These are phyloP conservation scores for Polyploca ridens DNA, from an alignment of 2,888 invertebrate species.

Conservation along the genomic window DNA sequence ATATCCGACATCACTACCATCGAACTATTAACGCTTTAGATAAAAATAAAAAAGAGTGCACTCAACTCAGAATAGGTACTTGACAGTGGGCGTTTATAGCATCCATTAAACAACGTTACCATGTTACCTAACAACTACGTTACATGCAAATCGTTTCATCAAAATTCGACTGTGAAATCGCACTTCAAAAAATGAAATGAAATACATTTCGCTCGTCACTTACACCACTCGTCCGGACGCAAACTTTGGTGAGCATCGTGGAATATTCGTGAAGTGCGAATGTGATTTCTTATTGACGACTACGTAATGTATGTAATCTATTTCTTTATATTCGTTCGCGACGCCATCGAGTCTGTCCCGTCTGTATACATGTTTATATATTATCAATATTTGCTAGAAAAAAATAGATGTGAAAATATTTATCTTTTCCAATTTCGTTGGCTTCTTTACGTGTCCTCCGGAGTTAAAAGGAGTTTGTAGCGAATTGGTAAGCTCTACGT, in stretches of 20 bases:
- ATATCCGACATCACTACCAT: too few relatives aligned
- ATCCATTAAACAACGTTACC: too few relatives aligned
- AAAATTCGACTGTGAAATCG: too few relatives aligned
- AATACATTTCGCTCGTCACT: slow-evolving; percentile 18
- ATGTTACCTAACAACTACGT: too few relatives aligned
- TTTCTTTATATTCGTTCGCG: slow-evolving; percentile 41
- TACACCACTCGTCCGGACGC: slow-evolving; percentile 25
- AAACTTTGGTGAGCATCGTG: slow-evolving; percentile 40
- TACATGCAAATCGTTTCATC: too few relatives aligned
- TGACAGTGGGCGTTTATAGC: too few relatives aligned
- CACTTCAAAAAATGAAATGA: too few relatives aligned
- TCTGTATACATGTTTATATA: slow-evolving; percentile 20
- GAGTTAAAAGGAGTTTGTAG: too few relatives aligned
- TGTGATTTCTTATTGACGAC: slow-evolving; percentile 59
- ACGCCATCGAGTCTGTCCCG: slow-evolving; percentile 42
- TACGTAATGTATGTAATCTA: slow-evolving; percentile 46
- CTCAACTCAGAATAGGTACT: too few relatives aligned
- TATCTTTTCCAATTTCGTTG: not conserved
- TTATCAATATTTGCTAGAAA: slow-evolving; percentile 19
- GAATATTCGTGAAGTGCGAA: slow-evolving; percentile 46
- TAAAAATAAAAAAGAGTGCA: too few relatives aligned
- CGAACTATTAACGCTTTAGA: too few relatives aligned
- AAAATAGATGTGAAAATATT: not conserved
- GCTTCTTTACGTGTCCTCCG: not conserved
- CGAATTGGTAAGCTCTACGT: too few relatives aligned